A percentile compares a stretch with the other conserved stretches of the same genome.
These are phyloP conservation scores for Sturnira hondurensis DNA, from an alignment of 2,113 vertebrate genomes.

Conservation along the genomic window DNA sequence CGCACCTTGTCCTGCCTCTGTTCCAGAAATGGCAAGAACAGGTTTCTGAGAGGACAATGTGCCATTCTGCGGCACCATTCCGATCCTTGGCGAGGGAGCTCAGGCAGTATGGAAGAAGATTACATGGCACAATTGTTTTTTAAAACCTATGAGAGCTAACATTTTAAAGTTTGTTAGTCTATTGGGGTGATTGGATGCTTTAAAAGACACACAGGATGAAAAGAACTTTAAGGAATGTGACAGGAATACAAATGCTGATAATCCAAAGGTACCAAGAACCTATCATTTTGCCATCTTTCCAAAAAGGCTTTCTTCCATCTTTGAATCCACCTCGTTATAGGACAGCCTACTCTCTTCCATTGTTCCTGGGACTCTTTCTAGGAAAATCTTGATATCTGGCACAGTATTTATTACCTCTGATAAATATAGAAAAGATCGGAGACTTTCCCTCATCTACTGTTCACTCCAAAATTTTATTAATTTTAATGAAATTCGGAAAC, in stretches of 20 bases:
- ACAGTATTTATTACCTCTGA: constrained; percentile 38
- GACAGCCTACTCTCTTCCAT: not conserved
- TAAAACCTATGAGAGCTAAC: not conserved
- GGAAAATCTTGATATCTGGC: constrained; percentile 29
- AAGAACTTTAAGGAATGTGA: not conserved
- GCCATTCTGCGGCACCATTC: not conserved
- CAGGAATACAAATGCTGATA: not conserved
- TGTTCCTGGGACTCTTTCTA: constrained; percentile 36
- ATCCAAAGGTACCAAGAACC: not conserved
- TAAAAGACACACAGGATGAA: not conserved
- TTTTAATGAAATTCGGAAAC: constrained; percentile 26
- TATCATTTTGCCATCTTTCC: not conserved
- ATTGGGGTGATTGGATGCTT: not conserved
- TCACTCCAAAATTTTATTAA: not conserved
- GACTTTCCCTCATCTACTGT: constrained; percentile 19
- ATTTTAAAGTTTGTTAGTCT: not conserved
- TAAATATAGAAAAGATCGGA: constrained; percentile 19
- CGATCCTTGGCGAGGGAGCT: not conserved
- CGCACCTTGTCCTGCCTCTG: not conserved
- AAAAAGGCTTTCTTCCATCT: not conserved
- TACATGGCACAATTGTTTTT: not conserved
- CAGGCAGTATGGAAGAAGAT: not conserved
- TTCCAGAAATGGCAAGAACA: not conserved
- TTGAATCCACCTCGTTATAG: not conserved
- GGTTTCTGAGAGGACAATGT: not conserved